Conservation (phyloP, 2,888 invertebrate genomes). For the Margaritifera margaritifera region DNA sequence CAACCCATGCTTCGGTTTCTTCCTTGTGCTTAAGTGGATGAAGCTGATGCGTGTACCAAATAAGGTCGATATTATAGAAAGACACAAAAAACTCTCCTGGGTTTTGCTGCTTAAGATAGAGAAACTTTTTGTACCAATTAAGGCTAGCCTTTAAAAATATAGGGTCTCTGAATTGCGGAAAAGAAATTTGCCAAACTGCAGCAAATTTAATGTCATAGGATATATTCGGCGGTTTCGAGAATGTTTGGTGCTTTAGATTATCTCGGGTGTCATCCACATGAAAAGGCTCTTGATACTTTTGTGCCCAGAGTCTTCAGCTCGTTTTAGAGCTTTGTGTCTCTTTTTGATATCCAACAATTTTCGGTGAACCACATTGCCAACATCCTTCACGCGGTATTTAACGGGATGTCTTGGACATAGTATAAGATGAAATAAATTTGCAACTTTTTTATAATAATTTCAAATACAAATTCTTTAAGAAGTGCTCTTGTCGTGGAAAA, state of each 20-base stretch:
- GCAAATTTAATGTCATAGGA: slow-evolving; percentile 72
- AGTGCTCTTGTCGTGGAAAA: no score
- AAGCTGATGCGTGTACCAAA: slow-evolving; percentile 75
- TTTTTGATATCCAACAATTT: slow-evolving; percentile 41
- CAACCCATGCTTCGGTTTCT: slow-evolving; percentile 45
- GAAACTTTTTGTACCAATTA: slow-evolving; percentile 70
- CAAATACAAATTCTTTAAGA: no score
- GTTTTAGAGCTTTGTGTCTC: slow-evolving; percentile 31
- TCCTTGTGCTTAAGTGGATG: slow-evolving; percentile 57
- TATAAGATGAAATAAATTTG: no score
- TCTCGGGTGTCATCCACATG: slow-evolving; percentile 21
- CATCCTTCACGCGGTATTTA: slow-evolving; percentile 52
- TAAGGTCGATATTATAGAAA: slow-evolving; percentile 74
- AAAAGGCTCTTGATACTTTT: slow-evolving; percentile 50
- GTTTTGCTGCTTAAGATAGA: slow-evolving; percentile 70
- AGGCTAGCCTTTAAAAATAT: slow-evolving; percentile 71
- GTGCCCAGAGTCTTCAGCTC: slow-evolving; percentile 42
- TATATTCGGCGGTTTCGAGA: slow-evolving; percentile 29
- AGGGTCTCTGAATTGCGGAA: slow-evolving; percentile 73
- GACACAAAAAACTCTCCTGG: slow-evolving; percentile 73
- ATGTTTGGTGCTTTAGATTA: neutral
- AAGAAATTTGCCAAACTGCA: slow-evolving; percentile 71
- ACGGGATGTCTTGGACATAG: slow-evolving; percentile 62
- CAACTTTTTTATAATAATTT: no score
- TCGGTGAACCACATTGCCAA: slow-evolving; percentile 69